phyloP scores from a whole-genome alignment of 2,888 invertebrate genomes.

The Petrolisthes cinctipes region DNA sequence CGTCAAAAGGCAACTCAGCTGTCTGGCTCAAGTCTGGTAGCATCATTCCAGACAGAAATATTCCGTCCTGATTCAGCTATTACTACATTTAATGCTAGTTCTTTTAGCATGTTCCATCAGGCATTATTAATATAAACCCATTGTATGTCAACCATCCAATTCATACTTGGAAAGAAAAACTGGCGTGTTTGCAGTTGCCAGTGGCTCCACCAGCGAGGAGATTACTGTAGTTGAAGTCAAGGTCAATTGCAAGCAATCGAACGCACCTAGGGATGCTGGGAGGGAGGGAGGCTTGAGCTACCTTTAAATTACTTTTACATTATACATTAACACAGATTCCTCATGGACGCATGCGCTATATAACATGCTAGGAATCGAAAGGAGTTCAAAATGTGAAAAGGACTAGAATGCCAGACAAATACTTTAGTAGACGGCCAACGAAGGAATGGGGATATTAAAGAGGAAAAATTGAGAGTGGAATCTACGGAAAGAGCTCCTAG shows the following conservation, averaged over 20 bases:
- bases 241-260: constrained; percentile 10
- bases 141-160: too few species aligned
- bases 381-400: background rate
- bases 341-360: constrained; percentile 21
- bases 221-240: background rate
- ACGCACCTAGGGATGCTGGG: constrained; percentile 35
- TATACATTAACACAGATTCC: constrained; percentile 35
- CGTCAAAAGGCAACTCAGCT: constrained; percentile 43
- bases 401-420: too few species aligned
- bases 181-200: background rate
- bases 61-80: background rate
- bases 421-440: too few species aligned
- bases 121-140: too few species aligned
- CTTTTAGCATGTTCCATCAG: too few species aligned
- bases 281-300: constrained; percentile 30
- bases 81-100: background rate
- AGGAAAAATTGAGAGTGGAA: background rate
- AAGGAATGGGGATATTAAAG: constrained; percentile 6
- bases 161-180: background rate
- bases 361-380: background rate
- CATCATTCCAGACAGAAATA: constrained; percentile 47
- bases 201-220: background rate
- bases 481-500: background rate
- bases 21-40: constrained; percentile 55
- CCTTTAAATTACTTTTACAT: constrained; percentile 34